Base-by-base conservation (phyloP, 2,797 vertebrate genomes). In the Ceyx erithaca region DNA sequence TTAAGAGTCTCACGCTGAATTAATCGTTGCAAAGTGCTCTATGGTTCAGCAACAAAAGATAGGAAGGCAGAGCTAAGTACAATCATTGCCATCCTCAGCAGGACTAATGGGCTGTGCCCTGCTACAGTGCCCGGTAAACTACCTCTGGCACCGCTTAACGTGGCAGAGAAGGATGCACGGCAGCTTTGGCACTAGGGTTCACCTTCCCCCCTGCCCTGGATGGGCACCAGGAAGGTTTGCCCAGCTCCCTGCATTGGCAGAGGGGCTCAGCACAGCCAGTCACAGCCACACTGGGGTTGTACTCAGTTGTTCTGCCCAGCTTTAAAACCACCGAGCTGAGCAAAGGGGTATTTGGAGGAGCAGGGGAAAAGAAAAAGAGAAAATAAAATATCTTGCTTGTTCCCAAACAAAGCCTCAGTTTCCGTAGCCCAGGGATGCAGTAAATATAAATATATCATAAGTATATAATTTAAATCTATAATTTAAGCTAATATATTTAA, bases 21-120 rank as follows among this genome's bases (percentile, higher is more conserved):
- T 90, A 90, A 92, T 80, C 15, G 9, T n/a, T 64, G 64, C 86
- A 73, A 92, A 95, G 73, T 49, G 49, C 70, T 92, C 83, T 31
- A 66, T 4, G 2, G 75, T 67, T 84, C 94, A 87, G 63, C 54
- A 63, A 63, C 10, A 2, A 89, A 85, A 90, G 78, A 62, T 7
- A 64, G 67, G 31, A 87, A 84, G 80, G 71, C 86, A 86, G 86
- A 1, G 0, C 45, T 72, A 88, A 41, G 51, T 67, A 90, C 3
- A 4, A 52, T 72, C 70, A 37, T 22, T 75, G 78, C 62, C 14
- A 11, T 26, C 31, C 48, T 71, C 83, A 61, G 67, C 52, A 76
- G 85, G 78, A 67, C 88, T 94, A 88, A 90, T 33, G 77, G 63
- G 26, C 70, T 77, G 61, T 43, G n/a, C 75, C 30, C 14, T 5